phyloP scores from a whole-genome alignment of 2,797 vertebrate genomes.

The Catharus ustulatus region DNA sequence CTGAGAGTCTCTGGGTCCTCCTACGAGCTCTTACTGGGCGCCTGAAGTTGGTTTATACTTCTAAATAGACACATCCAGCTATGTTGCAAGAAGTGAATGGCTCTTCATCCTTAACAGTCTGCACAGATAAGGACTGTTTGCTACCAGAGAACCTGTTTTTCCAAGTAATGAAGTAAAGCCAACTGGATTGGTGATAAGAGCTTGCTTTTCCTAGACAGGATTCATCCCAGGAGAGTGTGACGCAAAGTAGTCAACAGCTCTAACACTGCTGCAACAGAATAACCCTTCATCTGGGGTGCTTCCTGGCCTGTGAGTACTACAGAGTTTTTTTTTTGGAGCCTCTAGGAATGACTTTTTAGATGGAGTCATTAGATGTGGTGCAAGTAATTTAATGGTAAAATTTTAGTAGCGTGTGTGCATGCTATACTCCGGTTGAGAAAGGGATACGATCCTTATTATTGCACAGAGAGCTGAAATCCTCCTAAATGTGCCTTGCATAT shows the following conservation, averaged over 20 bases:
- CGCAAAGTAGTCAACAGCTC: background rate
- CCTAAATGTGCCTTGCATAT: conserved; percentile 22
- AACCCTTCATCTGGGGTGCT: background rate
- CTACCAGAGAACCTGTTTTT: conserved; percentile 23
- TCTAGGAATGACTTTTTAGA: background rate
- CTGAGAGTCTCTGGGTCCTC: conserved; percentile 35
- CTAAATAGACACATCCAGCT: conserved; percentile 8
- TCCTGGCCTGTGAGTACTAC: conserved; percentile 41
- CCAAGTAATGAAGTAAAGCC: background rate
- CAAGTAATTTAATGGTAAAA: background rate
- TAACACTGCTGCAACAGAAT: background rate
- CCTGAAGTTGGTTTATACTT: conserved; percentile 39
- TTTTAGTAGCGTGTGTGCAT: background rate
- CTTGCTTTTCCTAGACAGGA: background rate
- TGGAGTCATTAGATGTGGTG: background rate
- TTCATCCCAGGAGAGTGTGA: background rate
- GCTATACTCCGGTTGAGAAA: background rate
- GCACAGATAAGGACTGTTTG: background rate
- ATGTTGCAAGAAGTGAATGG: conserved; percentile 24
- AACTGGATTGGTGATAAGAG: background rate
- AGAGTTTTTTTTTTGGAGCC: background rate
- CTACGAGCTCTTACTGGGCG: conserved; percentile 38
- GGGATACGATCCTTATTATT: background rate
- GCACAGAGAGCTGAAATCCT: background rate
- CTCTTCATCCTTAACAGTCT: background rate